Percentiles rank a stretch among this genome's conserved stretches.
Conservation (phyloP, 2,113 vertebrate species). For the Colius striatus region DNA sequence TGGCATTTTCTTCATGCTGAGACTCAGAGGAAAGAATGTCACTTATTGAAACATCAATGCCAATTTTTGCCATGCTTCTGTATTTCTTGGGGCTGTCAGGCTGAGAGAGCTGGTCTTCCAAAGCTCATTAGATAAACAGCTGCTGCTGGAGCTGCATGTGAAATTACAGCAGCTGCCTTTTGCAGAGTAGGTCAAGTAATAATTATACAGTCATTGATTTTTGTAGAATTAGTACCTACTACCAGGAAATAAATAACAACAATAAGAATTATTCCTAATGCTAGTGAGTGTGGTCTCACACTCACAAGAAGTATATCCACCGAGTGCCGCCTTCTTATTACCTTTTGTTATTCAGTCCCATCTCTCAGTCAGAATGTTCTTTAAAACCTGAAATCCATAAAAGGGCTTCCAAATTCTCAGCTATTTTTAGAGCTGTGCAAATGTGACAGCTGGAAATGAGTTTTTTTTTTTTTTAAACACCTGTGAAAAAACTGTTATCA, state of each 20-base stretch:
- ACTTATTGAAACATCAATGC: not conserved
- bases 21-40: not conserved
- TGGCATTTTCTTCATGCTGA: not conserved
- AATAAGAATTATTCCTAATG: not conserved
- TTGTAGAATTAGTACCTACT: not conserved
- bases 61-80: not conserved
- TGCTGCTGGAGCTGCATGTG: not conserved
- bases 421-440: slow-evolving; percentile 9
- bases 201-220: not conserved
- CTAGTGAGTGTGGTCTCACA: not conserved
- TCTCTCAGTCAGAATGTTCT: not conserved
- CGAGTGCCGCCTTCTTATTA: not conserved
- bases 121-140: slow-evolving; percentile 29
- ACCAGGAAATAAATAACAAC: not conserved
- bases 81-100: not conserved
- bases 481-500: not conserved
- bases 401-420: not conserved
- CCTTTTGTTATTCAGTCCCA: not conserved
- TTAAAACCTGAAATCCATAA: not conserved
- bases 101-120: not conserved
- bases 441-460: not conserved
- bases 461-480: not conserved
- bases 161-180: slow-evolving; percentile 9
- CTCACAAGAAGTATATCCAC: not conserved
- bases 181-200: not conserved